phyloP scores from a whole-genome alignment of 92 coral and sea anemone species.

The Desmophyllum pertusum region DNA sequence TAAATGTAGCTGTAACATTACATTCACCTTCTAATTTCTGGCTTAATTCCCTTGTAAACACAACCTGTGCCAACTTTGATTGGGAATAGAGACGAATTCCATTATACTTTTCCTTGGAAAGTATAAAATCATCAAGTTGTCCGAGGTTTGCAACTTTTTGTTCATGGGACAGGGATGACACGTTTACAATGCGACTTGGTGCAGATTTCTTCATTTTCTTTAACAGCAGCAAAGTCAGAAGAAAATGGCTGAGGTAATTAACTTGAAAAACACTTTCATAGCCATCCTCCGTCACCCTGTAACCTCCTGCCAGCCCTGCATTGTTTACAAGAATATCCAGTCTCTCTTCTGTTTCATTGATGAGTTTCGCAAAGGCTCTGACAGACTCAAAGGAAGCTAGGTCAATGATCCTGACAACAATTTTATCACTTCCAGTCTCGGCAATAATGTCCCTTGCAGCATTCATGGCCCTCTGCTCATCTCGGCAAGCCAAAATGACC shows the following conservation, averaged over 20 bases:
- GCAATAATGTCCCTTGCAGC: conserved; percentile 65
- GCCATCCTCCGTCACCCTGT: conserved; percentile 70
- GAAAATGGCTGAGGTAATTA: conserved; percentile 78
- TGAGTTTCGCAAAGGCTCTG: conserved; percentile 57
- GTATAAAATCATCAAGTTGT: conserved; percentile 49
- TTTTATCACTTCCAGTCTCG: conserved; percentile 63
- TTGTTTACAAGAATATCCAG: conserved; percentile 76
- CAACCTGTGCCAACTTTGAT: conserved; percentile 72
- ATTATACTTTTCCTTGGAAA: conserved; percentile 27
- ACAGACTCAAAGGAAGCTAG: conserved; percentile 70
- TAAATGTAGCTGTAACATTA: neutral
- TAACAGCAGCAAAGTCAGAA: conserved; percentile 58
- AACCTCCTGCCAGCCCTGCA: conserved; percentile 43
- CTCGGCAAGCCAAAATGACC: conserved; percentile 69
- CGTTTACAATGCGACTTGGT: conserved; percentile 72
- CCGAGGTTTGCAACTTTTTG: neutral
- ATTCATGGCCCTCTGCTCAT: conserved; percentile 50
- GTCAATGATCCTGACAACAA: conserved; percentile 51
- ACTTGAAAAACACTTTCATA: conserved; percentile 64
- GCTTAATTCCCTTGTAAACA: conserved; percentile 74
- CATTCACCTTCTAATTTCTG: conserved; percentile 59
- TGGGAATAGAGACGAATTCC: conserved; percentile 29
- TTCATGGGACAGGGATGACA: conserved; percentile 50
- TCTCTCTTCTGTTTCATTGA: conserved; percentile 59
- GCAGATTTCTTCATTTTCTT: conserved; percentile 64